These are phyloP conservation scores for Leucophenga maculata DNA, from an alignment of 2,888 invertebrate species.

Conservation along the genomic window DNA sequence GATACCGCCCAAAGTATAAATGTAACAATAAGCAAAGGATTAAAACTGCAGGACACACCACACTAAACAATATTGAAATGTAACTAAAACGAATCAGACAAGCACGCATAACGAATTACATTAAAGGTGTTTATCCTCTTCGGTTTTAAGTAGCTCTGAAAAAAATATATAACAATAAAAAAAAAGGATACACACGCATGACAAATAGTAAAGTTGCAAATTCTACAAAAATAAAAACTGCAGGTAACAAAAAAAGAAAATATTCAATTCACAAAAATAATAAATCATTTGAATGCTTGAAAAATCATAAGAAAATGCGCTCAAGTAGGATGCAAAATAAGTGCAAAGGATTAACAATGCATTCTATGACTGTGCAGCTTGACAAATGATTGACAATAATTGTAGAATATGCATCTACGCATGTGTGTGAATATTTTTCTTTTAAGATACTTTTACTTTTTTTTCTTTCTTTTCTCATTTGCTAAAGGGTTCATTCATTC, in stretches of 20 bases:
- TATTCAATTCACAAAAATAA: slow-evolving; percentile 11
- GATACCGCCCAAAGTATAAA: slow-evolving; percentile 21
- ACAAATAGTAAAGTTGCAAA: slow-evolving; percentile 39
- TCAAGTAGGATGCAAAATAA: slow-evolving; percentile 53
- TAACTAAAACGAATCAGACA: slow-evolving; percentile 19
- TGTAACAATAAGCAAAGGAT: slow-evolving; percentile 23
- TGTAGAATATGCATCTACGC: not conserved
- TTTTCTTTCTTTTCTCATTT: not conserved
- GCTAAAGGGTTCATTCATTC: slow-evolving; percentile 8
- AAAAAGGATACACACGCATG: slow-evolving; percentile 22
- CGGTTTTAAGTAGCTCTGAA: slow-evolving; percentile 43
- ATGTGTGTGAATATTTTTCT: slow-evolving; percentile 12
- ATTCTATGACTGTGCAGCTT: slow-evolving; percentile 30
- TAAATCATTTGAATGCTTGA: slow-evolving; percentile 30
- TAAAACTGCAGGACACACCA: not conserved
- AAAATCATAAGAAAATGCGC: slow-evolving; percentile 29
- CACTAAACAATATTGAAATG: not conserved
- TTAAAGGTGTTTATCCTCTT: slow-evolving; percentile 35
- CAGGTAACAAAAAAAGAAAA: slow-evolving; percentile 30
- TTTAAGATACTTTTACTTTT: slow-evolving; percentile 25
- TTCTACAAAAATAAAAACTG: slow-evolving; percentile 6
- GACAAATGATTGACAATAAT: slow-evolving; percentile 42
- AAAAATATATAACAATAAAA: slow-evolving; percentile 51
- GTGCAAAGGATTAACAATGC: slow-evolving; percentile 52
- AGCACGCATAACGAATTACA: slow-evolving; percentile 45